Percentiles rank a stretch among this genome's conserved stretches.
These are phyloP conservation scores for Brachionus sp. DNA, from an alignment of 1,140 invertebrate genomes.

Conservation along the genomic window DNA sequence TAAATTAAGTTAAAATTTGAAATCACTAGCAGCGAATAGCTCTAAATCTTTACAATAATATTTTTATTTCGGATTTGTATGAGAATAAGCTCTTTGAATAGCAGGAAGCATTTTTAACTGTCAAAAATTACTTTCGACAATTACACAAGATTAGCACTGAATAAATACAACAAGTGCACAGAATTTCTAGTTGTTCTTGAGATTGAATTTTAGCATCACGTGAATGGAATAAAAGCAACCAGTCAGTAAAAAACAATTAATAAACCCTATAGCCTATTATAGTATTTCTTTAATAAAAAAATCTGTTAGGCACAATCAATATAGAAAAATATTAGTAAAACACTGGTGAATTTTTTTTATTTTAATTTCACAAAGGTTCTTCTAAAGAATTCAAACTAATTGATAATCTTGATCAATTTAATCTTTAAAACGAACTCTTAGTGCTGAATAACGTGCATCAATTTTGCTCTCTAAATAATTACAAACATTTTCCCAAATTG, in stretches of 20 bases:
- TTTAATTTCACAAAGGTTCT: neutral
- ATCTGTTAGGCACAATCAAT: neutral
- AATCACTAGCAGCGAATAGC: neutral
- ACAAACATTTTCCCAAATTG: neutral
- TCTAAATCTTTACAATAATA: neutral
- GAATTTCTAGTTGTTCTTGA: neutral
- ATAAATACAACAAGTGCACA: neutral
- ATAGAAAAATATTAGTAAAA: neutral
- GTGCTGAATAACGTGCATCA: neutral
- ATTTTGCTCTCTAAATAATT: neutral
- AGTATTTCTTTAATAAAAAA: neutral
- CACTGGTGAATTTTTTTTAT: neutral
- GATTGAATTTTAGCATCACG: neutral
- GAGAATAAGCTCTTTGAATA: neutral
- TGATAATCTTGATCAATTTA: neutral
- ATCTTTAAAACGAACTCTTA: neutral
- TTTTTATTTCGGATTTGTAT: neutral
- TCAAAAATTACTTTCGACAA: neutral
- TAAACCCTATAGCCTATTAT: neutral
- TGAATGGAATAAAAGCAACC: neutral
- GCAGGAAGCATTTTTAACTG: neutral
- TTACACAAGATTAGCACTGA: neutral
- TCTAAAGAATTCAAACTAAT: neutral
- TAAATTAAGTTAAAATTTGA: slow-evolving; percentile 33
- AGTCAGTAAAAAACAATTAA: neutral